Evolutionary conservation across 2,113 vertebrate species (phyloP).

Genomic region (Antigone vipio): DNA sequence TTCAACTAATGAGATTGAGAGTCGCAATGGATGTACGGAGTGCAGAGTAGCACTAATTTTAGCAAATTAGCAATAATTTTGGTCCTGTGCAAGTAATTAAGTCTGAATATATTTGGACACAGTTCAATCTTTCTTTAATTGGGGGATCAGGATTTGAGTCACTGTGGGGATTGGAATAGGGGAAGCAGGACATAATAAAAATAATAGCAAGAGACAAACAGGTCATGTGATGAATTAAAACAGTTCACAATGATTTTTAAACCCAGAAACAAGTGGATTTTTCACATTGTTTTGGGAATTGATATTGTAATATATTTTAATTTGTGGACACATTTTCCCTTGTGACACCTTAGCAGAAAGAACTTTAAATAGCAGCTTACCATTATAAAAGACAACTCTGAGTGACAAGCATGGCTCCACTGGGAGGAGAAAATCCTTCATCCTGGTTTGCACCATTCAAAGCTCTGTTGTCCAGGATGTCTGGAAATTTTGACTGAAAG

Average conservation of each 20-base stretch:
- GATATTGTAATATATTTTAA: neutral
- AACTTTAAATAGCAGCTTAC: neutral
- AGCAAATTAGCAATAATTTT: constrained; percentile 35
- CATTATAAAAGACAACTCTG: neutral
- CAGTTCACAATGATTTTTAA: neutral
- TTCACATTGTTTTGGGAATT: neutral
- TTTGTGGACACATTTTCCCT: neutral
- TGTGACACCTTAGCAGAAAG: neutral
- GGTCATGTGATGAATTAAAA: neutral
- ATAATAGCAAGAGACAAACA: neutral
- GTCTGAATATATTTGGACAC: constrained; percentile 16
- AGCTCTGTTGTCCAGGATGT: neutral
- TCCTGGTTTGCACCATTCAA: neutral
- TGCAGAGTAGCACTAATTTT: neutral
- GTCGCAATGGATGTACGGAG: neutral
- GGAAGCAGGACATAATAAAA: neutral
- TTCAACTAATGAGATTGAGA: neutral
- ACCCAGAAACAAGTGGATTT: neutral
- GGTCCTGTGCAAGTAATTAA: constrained; percentile 12
- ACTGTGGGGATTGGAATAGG: constrained; percentile 1
- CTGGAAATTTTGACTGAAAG: neutral
- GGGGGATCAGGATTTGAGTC: constrained; percentile 7
- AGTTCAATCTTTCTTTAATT: constrained; percentile 5
- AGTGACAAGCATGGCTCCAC: neutral
- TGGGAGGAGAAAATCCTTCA: neutral